Evolutionary conservation across 2,888 invertebrate species (phyloP).

Genomic region (Monopis laevigella): DNA sequence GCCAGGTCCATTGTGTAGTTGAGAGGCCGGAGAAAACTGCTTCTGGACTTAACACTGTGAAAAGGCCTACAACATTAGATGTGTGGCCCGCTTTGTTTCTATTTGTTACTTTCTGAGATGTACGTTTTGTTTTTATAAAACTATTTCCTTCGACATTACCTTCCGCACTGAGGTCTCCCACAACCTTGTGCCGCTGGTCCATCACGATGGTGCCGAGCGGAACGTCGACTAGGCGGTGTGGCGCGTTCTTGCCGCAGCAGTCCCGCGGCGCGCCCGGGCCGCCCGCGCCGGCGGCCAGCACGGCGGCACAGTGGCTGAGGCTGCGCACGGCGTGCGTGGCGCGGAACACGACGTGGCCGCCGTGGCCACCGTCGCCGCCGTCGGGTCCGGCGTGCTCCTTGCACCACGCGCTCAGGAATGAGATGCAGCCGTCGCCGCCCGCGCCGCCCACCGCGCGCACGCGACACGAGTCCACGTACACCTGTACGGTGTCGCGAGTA

Average conservation of each 20-base stretch:
- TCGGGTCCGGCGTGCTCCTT: slow-evolving; percentile 94
- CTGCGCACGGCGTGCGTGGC: slow-evolving; percentile 75
- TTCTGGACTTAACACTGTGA: no score
- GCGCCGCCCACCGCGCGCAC: slow-evolving; percentile 81
- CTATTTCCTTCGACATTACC: no score
- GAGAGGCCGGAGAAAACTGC: no score
- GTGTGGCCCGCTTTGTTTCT: no score
- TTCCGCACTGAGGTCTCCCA: slow-evolving; percentile 39
- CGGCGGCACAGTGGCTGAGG: slow-evolving; percentile 70
- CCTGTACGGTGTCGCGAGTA: slow-evolving; percentile 46
- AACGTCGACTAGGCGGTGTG: slow-evolving; percentile 76
- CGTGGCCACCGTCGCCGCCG: slow-evolving; percentile 96
- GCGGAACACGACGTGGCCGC: slow-evolving; percentile 91
- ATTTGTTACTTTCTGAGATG: no score
- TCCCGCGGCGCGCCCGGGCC: slow-evolving; percentile 82
- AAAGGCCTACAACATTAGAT: no score
- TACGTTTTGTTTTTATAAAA: no score
- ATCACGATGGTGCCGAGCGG: slow-evolving; percentile 85
- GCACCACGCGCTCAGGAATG: slow-evolving; percentile 82
- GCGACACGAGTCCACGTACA: slow-evolving; percentile 77
- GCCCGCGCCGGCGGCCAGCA: slow-evolving; percentile 73
- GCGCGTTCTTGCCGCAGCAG: slow-evolving; percentile 84
- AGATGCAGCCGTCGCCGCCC: slow-evolving; percentile 92
- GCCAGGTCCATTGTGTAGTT: no score
- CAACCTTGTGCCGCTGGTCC: slow-evolving; percentile 53